Conservation (phyloP, 1,140 invertebrate genomes). For the Drosophila lini region DNA sequence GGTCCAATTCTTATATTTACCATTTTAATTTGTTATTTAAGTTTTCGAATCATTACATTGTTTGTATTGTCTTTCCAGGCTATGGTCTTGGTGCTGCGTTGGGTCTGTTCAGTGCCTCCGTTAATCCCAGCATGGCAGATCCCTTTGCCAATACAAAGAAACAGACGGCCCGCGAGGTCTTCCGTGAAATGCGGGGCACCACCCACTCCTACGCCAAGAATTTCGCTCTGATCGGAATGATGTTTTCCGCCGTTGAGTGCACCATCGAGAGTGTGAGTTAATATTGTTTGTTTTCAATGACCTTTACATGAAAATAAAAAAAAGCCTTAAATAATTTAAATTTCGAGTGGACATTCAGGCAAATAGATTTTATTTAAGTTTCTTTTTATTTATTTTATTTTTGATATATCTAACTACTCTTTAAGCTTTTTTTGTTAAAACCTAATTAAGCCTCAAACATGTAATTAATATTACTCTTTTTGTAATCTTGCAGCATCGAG, state of each 20-base stretch:
- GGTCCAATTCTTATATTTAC: not conserved
- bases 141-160: conserved; percentile 89
- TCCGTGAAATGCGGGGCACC: conserved; percentile 96
- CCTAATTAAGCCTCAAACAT: not conserved
- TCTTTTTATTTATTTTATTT: not conserved
- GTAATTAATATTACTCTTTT: not conserved
- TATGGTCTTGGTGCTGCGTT: conserved; percentile 97
- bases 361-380: too few species aligned
- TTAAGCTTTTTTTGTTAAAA: too few species aligned
- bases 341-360: too few species aligned
- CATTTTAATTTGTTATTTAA: too few species aligned
- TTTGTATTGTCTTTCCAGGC: conserved; percentile 86
- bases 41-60: too few species aligned
- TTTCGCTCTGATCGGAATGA: conserved; percentile 96
- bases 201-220: conserved; percentile 98
- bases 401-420: not conserved
- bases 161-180: conserved; percentile 93
- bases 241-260: conserved; percentile 97
- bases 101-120: conserved; percentile 97
- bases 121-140: conserved; percentile 93
- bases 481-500: conserved; percentile 88
- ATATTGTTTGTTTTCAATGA: too few species aligned
- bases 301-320: too few species aligned
- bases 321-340: not conserved
- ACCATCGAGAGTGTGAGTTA: conserved; percentile 92